These are phyloP conservation scores for Podocnemis expansa DNA, from an alignment of 2,113 vertebrate genomes.

Conservation along the genomic window DNA sequence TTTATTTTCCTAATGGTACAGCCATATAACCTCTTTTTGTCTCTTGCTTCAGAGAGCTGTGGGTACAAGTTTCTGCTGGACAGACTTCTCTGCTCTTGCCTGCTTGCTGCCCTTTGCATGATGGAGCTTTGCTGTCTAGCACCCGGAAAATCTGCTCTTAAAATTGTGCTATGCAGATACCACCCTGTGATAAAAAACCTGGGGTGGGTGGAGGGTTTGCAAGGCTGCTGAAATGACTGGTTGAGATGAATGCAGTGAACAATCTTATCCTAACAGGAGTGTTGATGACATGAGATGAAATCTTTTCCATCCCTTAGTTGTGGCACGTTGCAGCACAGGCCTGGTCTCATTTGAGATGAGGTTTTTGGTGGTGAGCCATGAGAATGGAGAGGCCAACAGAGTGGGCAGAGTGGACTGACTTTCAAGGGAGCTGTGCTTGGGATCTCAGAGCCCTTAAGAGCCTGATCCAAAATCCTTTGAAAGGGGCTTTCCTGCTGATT, in stretches of 20 bases:
- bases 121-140: background rate
- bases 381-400: too few species aligned
- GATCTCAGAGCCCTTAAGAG: background rate
- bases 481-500: background rate
- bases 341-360: background rate
- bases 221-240: background rate
- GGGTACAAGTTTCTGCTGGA: background rate
- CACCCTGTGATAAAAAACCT: rapidly evolving
- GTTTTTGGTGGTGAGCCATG: background rate
- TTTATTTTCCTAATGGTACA: background rate
- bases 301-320: background rate
- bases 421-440: rapidly evolving
- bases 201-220: background rate
- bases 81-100: too few species aligned
- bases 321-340: background rate
- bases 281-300: background rate
- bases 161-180: background rate
- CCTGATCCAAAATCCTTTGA: background rate
- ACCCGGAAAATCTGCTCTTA: too few species aligned
- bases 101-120: background rate
- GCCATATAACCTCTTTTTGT: background rate
- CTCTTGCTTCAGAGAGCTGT: background rate
- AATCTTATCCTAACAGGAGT: background rate
- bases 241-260: background rate
- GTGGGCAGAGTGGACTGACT: background rate